Conservation (phyloP, 1,140 invertebrate genomes). For the Pogonognathellus flavescens region DNA sequence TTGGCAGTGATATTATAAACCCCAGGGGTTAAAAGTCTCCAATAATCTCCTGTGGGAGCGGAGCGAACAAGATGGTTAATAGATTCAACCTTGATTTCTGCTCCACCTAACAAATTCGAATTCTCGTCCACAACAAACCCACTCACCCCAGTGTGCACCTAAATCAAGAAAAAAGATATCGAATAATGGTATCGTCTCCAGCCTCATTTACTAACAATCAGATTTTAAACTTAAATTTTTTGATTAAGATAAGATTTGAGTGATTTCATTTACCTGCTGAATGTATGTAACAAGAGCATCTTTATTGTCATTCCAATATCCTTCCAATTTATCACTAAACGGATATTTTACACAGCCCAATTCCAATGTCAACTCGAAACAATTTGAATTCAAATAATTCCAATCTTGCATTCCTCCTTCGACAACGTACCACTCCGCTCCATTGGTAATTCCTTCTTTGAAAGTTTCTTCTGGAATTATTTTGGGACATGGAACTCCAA, state of each 20-base stretch:
- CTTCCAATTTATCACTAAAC: conserved; percentile 77
- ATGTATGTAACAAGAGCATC: conserved; percentile 88
- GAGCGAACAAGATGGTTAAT: conserved; percentile 80
- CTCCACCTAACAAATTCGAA: conserved; percentile 80
- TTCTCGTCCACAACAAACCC: conserved; percentile 87
- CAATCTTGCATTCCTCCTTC: conserved; percentile 98
- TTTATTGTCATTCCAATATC: conserved; percentile 90
- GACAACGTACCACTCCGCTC: conserved; percentile 91
- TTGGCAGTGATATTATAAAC: conserved; percentile 85
- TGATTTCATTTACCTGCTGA: conserved; percentile 78
- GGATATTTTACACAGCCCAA: conserved; percentile 95
- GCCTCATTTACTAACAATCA: no score
- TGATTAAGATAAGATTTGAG: not conserved
- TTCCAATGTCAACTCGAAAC: conserved; percentile 95
- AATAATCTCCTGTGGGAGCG: conserved; percentile 88
- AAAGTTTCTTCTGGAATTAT: conserved; percentile 79
- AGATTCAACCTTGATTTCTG: conserved; percentile 81
- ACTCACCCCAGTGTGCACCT: conserved; percentile 89
- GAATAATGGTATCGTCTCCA: no score
- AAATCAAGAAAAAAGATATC: conserved; percentile 53
- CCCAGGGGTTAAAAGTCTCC: conserved; percentile 89
- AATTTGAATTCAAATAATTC: conserved; percentile 94
- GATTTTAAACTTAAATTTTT: no score
- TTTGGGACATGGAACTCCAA: conserved; percentile 80
- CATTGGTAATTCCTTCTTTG: conserved; percentile 89